Evolutionary conservation across 2,888 invertebrate genomes (phyloP).

Genomic region (Ligdia adustata): DNA sequence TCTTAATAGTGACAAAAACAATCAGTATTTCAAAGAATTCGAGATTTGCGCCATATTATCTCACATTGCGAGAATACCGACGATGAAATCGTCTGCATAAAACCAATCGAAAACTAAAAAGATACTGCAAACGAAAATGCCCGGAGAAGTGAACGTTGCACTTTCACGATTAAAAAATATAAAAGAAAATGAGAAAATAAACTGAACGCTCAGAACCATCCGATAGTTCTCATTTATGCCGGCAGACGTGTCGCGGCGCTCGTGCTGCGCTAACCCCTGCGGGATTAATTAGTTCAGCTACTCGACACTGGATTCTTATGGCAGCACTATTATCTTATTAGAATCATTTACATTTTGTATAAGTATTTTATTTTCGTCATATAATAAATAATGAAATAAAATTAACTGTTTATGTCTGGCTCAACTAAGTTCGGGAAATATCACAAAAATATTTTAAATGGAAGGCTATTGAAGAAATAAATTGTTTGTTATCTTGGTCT

Average conservation of each 20-base stretch:
- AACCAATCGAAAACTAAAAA: slow-evolving; percentile 75
- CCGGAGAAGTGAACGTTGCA: slow-evolving; percentile 79
- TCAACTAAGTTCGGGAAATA: too few species aligned
- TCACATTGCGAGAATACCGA: slow-evolving; percentile 37
- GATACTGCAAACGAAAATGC: slow-evolving; percentile 71
- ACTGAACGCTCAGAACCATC: slow-evolving; percentile 65
- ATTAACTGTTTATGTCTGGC: too few species aligned
- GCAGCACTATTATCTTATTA: slow-evolving; percentile 60
- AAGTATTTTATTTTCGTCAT: too few species aligned
- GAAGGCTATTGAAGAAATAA: too few species aligned
- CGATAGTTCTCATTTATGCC: slow-evolving; percentile 62
- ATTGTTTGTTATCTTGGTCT: too few species aligned
- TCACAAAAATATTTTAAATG: too few species aligned
- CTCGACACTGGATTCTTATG: slow-evolving; percentile 59
- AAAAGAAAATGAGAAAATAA: slow-evolving; percentile 64
- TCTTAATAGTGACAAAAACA: too few species aligned
- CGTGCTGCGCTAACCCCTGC: slow-evolving; percentile 39
- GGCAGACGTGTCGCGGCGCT: slow-evolving; percentile 54
- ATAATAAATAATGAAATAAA: too few species aligned
- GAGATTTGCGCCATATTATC: background rate
- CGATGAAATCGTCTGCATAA: slow-evolving; percentile 73
- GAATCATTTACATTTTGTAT: too few species aligned
- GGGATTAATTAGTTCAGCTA: slow-evolving; percentile 69
- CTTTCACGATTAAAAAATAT: slow-evolving; percentile 78
- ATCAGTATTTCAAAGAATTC: too few species aligned